Evolutionary conservation across 2,888 invertebrate species (phyloP).

Genomic region (Limnephilus lunatus): DNA sequence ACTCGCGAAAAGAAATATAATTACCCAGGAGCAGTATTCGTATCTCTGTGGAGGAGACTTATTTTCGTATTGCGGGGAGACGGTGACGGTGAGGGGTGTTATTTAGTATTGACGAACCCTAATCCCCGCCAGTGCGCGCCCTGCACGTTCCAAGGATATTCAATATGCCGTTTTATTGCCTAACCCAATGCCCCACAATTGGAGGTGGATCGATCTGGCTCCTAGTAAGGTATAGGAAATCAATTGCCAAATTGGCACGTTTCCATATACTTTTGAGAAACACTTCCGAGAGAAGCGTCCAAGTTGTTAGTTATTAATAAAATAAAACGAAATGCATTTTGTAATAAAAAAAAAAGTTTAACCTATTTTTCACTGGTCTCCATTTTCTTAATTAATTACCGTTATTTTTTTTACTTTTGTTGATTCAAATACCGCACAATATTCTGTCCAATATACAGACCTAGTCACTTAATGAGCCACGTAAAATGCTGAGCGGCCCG

Average conservation of each 20-base stretch:
- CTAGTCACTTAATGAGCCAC: too few relatives aligned
- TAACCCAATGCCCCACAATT: conserved; percentile 65
- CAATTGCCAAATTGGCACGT: conserved; percentile 33
- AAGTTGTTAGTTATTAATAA: too few relatives aligned
- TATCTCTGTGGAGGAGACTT: neutral
- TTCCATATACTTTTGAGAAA: neutral
- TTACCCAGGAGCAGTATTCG: neutral
- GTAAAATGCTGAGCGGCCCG: too few relatives aligned
- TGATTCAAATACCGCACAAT: too few relatives aligned
- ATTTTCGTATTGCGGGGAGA: neutral
- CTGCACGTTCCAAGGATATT: conserved; percentile 62
- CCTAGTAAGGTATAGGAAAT: conserved; percentile 50
- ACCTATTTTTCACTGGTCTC: too few relatives aligned
- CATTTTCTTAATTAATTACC: too few relatives aligned
- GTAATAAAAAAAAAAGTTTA: too few relatives aligned
- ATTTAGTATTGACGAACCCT: conserved; percentile 34
- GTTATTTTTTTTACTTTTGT: too few relatives aligned
- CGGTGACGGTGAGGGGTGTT: neutral
- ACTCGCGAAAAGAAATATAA: conserved; percentile 13
- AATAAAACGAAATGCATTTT: too few relatives aligned
- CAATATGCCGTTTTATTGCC: conserved; percentile 64
- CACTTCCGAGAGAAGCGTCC: too few relatives aligned
- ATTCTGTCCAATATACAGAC: too few relatives aligned
- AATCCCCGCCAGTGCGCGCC: conserved; percentile 50
- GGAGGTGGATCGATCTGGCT: conserved; percentile 51